Conservation (phyloP, 1,140 invertebrate species). For the Leptestheria dahalacensis region DNA sequence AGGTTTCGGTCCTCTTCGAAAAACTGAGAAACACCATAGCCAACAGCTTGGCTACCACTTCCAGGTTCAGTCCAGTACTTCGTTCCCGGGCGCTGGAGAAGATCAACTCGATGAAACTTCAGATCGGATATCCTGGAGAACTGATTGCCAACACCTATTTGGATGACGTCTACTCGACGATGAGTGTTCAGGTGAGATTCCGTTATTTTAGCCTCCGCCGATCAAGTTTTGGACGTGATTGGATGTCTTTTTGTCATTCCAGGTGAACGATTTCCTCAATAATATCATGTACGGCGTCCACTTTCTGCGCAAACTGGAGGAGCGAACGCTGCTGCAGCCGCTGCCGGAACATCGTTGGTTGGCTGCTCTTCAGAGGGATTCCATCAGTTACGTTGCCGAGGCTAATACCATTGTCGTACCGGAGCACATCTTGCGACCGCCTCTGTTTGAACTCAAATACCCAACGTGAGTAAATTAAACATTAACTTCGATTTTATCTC, state of each 20-base stretch:
- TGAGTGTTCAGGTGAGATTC: conserved; percentile 27
- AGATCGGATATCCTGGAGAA: conserved; percentile 36
- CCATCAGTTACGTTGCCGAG: conserved; percentile 28
- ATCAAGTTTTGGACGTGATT: too few relatives aligned
- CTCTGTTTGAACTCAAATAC: conserved; percentile 29
- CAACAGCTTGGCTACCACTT: conserved; percentile 9
- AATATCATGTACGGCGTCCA: conserved; percentile 30
- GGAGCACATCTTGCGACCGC: conserved; percentile 25
- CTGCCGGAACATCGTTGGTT: conserved; percentile 26
- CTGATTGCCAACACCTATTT: conserved; percentile 29
- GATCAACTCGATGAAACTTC: conserved; percentile 32
- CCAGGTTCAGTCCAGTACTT: conserved; percentile 13
- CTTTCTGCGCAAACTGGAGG: conserved; percentile 26
- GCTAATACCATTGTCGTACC: conserved; percentile 34
- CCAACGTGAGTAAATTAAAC: too few relatives aligned
- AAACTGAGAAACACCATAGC: conserved; percentile 13
- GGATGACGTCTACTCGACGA: conserved; percentile 31
- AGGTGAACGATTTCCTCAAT: conserved; percentile 34
- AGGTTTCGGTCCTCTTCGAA: conserved; percentile 14
- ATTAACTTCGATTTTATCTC: too few relatives aligned
- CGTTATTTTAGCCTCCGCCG: neutral
- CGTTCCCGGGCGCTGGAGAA: conserved; percentile 21
- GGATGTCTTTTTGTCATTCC: too few relatives aligned
- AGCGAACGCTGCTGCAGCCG: conserved; percentile 23
- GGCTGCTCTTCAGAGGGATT: conserved; percentile 21